Base-by-base conservation (phyloP, 2,888 invertebrate species). In the Andrena bicolor region DNA sequence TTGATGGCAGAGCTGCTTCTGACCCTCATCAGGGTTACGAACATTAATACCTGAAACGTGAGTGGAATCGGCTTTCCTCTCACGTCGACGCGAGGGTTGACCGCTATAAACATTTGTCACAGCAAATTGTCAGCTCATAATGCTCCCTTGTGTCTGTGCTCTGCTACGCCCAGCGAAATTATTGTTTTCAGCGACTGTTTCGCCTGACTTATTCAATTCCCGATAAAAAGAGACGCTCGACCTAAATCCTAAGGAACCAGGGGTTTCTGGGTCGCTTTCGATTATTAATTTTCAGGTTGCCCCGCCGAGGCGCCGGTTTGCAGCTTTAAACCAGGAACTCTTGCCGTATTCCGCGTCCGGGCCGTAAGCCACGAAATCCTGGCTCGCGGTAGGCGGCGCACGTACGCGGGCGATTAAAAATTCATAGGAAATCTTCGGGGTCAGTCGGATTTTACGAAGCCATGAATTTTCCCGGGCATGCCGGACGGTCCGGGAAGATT, bases 341-440 rank as follows among this genome's bases (percentile, higher is more conserved):
- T 70, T 32, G 56, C 64, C 35, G 76, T 75, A 76, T 81, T 75
- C 78, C 74, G 58, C 78, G 72, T 77, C 41, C 79, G 58, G 63
- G 32, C 56, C 58, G 35, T 78, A 72, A 76, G 53, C 65, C 76
- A 35, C 60, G 63, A 69, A 85, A 85, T 79, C 85, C 71, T 32
- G 69, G 32, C 51, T 53, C 7, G 49, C 35, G 49, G 64, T 68
- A 76, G 76, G 69, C 79, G 30, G 64, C 16, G n/a, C 76, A 80
- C 81, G 82, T 48, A 78, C 80, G 63, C 70, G 75, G 28, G 7
- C 76, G 80, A 86, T 88, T 86, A 84, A 88, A 86, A 86, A 88
- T 87, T 84, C 80, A 87, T 77, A 41, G 76, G 76, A 81, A 84
- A 86, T 76, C 80, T 82, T 71, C 74, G 70, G 60, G 73, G 60